Percentiles rank a stretch among this genome's conserved stretches.
Evolutionary conservation across 2,113 vertebrate genomes (phyloP).

Genomic region (Siphamia tubifer): DNA sequence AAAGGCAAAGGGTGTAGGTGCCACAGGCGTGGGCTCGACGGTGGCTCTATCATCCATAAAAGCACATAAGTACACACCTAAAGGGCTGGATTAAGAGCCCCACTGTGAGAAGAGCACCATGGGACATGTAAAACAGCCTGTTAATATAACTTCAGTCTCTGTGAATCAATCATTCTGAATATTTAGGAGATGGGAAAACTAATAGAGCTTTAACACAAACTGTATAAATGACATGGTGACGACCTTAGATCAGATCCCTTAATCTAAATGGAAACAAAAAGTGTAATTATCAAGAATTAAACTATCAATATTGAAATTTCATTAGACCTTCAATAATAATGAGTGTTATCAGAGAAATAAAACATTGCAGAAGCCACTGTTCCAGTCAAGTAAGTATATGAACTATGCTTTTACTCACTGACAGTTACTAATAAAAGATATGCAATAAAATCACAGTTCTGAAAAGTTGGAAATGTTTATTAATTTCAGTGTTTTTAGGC

Average conservation of each 20-base stretch:
- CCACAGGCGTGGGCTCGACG: slow-evolving; percentile 54
- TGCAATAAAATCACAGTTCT: too few species aligned
- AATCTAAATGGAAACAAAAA: slow-evolving; percentile 25
- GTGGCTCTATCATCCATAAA: slow-evolving; percentile 69
- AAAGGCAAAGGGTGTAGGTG: slow-evolving; percentile 52
- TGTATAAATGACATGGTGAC: slow-evolving; percentile 27
- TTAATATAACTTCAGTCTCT: slow-evolving; percentile 67
- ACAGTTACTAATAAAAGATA: too few species aligned
- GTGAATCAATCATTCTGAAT: slow-evolving; percentile 60
- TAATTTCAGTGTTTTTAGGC: too few species aligned
- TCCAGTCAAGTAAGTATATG: too few species aligned
- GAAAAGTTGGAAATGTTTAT: too few species aligned
- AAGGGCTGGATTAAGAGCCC: slow-evolving; percentile 69
- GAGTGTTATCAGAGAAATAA: too few species aligned
- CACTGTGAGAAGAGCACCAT: slow-evolving; percentile 60
- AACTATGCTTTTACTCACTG: too few species aligned
- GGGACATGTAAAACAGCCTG: slow-evolving; percentile 74
- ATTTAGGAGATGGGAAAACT: slow-evolving; percentile 35
- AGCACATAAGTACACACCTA: slow-evolving; percentile 72
- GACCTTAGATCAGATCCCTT: slow-evolving; percentile 17
- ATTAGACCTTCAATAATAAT: too few species aligned
- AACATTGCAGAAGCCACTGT: too few species aligned
- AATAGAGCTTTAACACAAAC: slow-evolving; percentile 30
- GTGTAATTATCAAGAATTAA: neutral
- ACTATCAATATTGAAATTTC: neutral